phyloP scores from a whole-genome alignment of 2,888 invertebrate species.

The Unio delphinus region DNA sequence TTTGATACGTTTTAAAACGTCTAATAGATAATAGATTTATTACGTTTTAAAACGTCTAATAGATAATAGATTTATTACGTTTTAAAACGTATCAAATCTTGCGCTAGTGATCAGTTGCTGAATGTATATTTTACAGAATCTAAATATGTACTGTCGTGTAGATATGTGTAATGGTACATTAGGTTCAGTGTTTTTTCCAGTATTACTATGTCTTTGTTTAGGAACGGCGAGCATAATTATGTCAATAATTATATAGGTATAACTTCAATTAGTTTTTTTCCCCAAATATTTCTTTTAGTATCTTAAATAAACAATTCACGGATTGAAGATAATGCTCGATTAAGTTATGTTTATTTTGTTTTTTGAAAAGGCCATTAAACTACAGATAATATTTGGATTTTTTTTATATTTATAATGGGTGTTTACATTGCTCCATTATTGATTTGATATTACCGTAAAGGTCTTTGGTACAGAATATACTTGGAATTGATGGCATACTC shows the following conservation, averaged over 20 bases:
- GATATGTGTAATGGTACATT: neutral
- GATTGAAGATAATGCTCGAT: constrained; percentile 6
- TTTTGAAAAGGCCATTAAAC: constrained; percentile 13
- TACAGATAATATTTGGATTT: constrained; percentile 6
- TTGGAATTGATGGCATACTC: constrained; percentile 11
- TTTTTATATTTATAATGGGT: constrained; percentile 8
- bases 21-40: neutral
- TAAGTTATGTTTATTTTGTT: constrained; percentile 19
- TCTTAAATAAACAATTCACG: constrained; percentile 8
- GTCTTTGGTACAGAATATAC: constrained; percentile 6
- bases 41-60: neutral
- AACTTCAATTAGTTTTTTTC: constrained; percentile 10
- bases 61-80: too few species aligned
- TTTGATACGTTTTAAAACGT: constrained; percentile 5
- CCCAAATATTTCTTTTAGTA: constrained; percentile 13
- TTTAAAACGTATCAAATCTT: constrained; percentile 8
- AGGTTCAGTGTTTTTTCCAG: neutral
- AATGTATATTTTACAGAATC: constrained; percentile 11
- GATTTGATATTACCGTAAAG: constrained; percentile 16
- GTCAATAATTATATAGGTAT: neutral
- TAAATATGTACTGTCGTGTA: neutral
- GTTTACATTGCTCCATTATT: constrained; percentile 11
- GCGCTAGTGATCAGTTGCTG: constrained; percentile 1
- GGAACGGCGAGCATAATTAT: neutral
- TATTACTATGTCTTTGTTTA: neutral